phyloP scores from a whole-genome alignment of 2,113 vertebrate genomes.

The Oreochromis tanganicae region DNA sequence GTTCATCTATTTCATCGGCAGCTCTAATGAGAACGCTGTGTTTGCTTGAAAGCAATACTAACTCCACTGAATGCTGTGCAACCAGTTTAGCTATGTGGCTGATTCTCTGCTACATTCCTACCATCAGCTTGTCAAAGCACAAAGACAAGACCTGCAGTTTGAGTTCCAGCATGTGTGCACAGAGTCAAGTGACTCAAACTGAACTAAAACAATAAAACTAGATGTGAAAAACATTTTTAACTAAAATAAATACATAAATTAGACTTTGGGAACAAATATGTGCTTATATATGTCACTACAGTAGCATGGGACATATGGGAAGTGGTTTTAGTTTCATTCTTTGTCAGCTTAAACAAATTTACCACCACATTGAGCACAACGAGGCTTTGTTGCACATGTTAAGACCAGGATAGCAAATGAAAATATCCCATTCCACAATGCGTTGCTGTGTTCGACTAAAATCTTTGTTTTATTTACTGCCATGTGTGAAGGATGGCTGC shows the following conservation, averaged over 20 bases:
- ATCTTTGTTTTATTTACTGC: neutral
- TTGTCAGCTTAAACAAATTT: neutral
- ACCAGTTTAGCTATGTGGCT: constrained; percentile 43
- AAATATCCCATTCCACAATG: neutral
- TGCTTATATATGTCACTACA: neutral
- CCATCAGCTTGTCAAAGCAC: neutral
- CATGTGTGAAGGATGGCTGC: neutral
- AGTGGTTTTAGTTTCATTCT: neutral
- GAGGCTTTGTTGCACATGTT: neutral
- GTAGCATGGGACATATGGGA: neutral
- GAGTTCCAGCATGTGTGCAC: neutral
- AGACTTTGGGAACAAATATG: neutral
- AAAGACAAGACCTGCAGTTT: neutral
- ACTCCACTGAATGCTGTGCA: constrained; percentile 51
- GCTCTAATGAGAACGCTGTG: neutral
- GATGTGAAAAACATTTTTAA: neutral
- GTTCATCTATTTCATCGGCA: neutral
- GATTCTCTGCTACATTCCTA: constrained; percentile 22
- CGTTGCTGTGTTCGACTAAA: neutral
- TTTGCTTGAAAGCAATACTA: neutral
- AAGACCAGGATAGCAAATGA: neutral
- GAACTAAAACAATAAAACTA: neutral
- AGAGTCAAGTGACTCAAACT: neutral
- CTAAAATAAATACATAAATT: neutral
- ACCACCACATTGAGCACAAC: neutral